Base-by-base conservation (phyloP, 2,888 invertebrate genomes). In the Athetis lepigone region DNA sequence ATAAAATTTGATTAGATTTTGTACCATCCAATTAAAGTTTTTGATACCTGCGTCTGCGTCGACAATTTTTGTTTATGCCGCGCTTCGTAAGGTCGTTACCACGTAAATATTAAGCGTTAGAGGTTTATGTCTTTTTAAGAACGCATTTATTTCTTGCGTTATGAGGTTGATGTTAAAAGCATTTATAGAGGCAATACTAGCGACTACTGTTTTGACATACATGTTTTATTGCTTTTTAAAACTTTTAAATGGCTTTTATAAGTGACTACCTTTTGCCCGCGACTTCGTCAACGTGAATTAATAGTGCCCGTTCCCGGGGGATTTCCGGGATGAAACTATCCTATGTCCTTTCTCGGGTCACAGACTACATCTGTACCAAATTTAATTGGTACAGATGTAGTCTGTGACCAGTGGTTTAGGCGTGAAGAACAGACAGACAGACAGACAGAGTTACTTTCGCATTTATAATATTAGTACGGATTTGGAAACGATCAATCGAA, bases 1-100 rank as follows among this genome's bases (percentile, higher is more conserved):
- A 83, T 83, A 83, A 82, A 82, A 82, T 63, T 82, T 81, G 82
- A 83, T 81, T 83, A 71, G 73, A 68, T 78, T 81, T 78, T 72
- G 75, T 69, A 75, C 60, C 65, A 61, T 72, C 78, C 79, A 83
- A 82, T 82, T 82, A 83, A 80, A 58, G 62, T 62, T 70, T 65
- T 70, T 65, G 65, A 75, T 77, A 69, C 67, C 66, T 70, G 70
- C 52, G 37, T 70, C 77, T 70, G 69, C 52, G 37, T 72, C 79
- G 59, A 73, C 77, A 79, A 67, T 68, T 78, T 82, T 79, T 80
- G 69, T 82, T 79, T 69, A 60, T 77, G 64, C 39, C 66, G 23
- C 59, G 61, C 5, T 54, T 57, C 54, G 18, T 54, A 70, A 73
- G 79, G 70, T 70, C 64, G 62, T 75, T 75, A 70, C 51, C 46